Evolutionary conservation across 2,113 vertebrate genomes (phyloP), one percentile per base, ranked within the genome.

Genomic region (Oxygymnocypris stewartii): DNA sequence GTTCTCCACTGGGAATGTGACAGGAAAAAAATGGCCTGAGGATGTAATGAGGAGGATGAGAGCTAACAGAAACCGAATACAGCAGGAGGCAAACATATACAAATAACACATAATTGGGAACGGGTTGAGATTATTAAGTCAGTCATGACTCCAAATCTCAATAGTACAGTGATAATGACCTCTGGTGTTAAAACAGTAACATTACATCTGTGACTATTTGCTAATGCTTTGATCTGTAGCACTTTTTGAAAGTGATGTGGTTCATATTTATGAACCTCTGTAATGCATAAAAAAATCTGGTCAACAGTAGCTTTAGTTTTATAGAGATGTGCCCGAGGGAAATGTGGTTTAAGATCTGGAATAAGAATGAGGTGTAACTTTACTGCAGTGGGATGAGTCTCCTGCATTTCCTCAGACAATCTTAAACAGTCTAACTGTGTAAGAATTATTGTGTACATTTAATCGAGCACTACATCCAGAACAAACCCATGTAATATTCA

Each of bases 101-200:
- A 78, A 49, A 78, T 20, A 78, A 11, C 47, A 31, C n/a, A 20
- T 78, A 54, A 54, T 35, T 54, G 47, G 14, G 16, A 18, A 78
- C 40, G 44, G 73, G 23, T 49, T 76, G n/a, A 49, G 42, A 49
- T 49, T 1, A 35, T 28, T 54, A 78, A 51, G 0, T 1, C 44
- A 31, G 16, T 54, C 25, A 7, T 77, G 14, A 35, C 14, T 20
- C 44, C 3, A 54, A 78, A 54, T 78, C 25, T 78, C 75, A 78
- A 78, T 54, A 78, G 76, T 54, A 57, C 76, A 78, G 76, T 54
- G 49, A 57, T 76, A 47, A 28, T 49, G n/a, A 76, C 76, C 49
- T 57, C 76, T 35, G 76, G 76, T 51, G 76, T 78, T 54, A 8
- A 57, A 25, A 54, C 25, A 12, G 49, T 57, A 28, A 31, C n/a